Conservation (phyloP, 2,113 vertebrate genomes). For the Ageneiosus marmoratus region DNA sequence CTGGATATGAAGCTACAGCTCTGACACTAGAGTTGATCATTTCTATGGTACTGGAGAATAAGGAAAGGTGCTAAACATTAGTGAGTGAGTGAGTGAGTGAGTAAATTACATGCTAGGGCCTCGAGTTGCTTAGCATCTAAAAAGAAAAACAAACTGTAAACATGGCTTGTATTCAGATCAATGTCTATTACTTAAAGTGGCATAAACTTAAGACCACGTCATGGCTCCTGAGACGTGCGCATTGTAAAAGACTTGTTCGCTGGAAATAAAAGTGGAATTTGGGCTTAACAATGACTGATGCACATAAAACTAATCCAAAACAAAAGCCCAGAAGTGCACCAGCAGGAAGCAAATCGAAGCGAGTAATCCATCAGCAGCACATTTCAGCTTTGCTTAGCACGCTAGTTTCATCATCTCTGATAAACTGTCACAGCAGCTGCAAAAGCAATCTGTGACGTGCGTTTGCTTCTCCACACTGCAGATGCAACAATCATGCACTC, state of each 20-base stretch:
- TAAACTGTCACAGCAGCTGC: slow-evolving; percentile 40
- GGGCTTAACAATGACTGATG: slow-evolving; percentile 2
- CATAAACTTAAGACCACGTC: too few species aligned
- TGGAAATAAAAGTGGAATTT: background rate
- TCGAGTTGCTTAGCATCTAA: too few species aligned
- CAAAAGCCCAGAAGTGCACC: background rate
- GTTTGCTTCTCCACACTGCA: background rate
- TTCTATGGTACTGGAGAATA: too few species aligned
- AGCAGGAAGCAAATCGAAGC: background rate
- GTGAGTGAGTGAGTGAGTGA: too few species aligned
- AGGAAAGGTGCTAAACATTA: too few species aligned
- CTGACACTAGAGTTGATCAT: too few species aligned
- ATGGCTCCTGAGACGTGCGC: background rate
- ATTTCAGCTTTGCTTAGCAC: slow-evolving; percentile 41
- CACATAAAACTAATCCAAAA: slow-evolving; percentile 28
- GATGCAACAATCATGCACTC: slow-evolving; percentile 4
- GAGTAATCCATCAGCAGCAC: slow-evolving; percentile 43
- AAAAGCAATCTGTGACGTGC: slow-evolving; percentile 25
- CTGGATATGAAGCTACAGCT: background rate
- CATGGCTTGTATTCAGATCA: too few species aligned
- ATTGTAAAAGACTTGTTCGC: background rate
- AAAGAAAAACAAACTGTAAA: background rate
- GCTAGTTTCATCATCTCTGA: slow-evolving; percentile 46
- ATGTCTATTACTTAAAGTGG: background rate
- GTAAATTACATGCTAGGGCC: too few species aligned